These are phyloP conservation scores for Dynastes grantii DNA, from an alignment of 2,888 invertebrate species.

Conservation along the genomic window DNA sequence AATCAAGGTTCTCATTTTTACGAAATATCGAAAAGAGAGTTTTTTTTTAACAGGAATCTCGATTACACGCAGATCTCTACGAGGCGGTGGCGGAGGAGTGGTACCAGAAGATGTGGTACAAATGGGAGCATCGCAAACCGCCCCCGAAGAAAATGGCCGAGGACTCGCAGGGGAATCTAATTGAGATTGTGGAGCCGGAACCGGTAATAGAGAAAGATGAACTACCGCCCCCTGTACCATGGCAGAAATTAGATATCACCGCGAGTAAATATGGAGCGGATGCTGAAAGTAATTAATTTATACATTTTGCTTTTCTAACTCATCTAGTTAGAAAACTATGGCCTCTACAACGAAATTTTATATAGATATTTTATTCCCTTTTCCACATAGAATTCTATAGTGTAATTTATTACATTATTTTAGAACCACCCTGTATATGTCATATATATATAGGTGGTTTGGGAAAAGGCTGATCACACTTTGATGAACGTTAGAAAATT, in stretches of 20 bases:
- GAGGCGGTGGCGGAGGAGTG: constrained; percentile 62
- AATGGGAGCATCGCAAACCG: constrained; percentile 60
- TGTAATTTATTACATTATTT: background rate
- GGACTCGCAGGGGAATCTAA: constrained; percentile 56
- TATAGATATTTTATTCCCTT: background rate
- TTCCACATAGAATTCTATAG: background rate
- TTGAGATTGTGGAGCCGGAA: constrained; percentile 54
- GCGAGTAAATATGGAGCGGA: constrained; percentile 60
- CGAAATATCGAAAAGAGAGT: background rate
- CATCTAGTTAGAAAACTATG: too few relatives aligned
- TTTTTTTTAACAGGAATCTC: background rate
- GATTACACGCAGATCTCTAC: constrained; percentile 58
- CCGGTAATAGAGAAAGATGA: constrained; percentile 58
- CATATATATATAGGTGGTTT: background rate
- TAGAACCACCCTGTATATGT: background rate
- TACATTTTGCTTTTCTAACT: too few relatives aligned
- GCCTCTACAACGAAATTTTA: too few relatives aligned
- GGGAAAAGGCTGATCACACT: too few relatives aligned
- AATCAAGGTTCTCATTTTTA: constrained; percentile 46
- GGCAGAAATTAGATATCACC: constrained; percentile 63
- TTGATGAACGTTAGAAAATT: too few relatives aligned
- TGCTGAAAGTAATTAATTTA: constrained; percentile 55
- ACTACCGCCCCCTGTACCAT: constrained; percentile 65
- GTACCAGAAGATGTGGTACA: constrained; percentile 64
- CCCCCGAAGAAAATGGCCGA: constrained; percentile 48